Evolutionary conservation across 1,140 invertebrate species (phyloP), one percentile per base, ranked within the genome.

Genomic region (Paralvinella palmiformis): DNA sequence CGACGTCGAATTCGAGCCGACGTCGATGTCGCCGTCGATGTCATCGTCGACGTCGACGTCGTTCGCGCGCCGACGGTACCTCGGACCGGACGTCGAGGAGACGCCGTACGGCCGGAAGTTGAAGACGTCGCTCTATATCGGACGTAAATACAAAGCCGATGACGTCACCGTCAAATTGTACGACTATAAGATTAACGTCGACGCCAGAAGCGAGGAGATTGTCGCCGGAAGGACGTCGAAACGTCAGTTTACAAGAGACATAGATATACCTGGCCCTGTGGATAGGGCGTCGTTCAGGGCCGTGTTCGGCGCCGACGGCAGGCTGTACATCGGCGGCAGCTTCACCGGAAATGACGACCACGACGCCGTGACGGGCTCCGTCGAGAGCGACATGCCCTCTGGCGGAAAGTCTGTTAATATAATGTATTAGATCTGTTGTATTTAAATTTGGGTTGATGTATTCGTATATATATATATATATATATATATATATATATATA

Each of bases 161-260:
- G 62, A 63, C 50, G 53, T 63, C 3, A 13, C 15, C 17, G 55
- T 63, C 27, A 36, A 31, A 27, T 27, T 56, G 6, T 22, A 35
- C 5, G 37, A 35, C 33, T 33, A 32, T 27, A 57, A 56, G 32
- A 41, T 63, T 24, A 20, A 36, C 33, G 33, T 63, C 15, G 36
- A 63, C 10, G 62, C 62, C 5, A 58, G 27, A 17, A 29, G 37
- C 35, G 62, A 63, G 20, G 62, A 63, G 37, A 63, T 31, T 17
- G 15, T 59, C 6, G 29, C 20, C 31, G 53, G 33, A 27, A 33
- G 53, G 13, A 63, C 53, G 17, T 63, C 62, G 37, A 58, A 58
- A n/a, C 62, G 62, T 24, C 55, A 63, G 27, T 63, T 63, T 36
- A 61, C 62, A 20, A 31, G 53, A 41, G 62, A 63, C 31, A 61